Conservation (phyloP, 2,888 invertebrate species). For the Eudasyphora cyanicolor region DNA sequence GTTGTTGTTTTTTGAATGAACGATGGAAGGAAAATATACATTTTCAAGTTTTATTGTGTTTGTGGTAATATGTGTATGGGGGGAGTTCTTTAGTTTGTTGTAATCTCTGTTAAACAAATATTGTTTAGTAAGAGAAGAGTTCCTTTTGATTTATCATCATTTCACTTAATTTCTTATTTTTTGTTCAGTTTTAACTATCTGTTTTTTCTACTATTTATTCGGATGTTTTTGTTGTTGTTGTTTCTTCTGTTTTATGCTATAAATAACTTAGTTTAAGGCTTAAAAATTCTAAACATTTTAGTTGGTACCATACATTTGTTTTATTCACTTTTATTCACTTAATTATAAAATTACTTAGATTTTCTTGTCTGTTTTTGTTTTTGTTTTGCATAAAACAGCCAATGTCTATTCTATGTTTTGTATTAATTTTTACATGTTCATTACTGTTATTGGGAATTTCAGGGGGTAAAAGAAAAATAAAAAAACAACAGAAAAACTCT, state of each 20-base stretch:
- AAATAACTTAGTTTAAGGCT: slow-evolving; percentile 34
- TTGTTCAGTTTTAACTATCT: slow-evolving; percentile 53
- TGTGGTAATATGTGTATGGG: no score
- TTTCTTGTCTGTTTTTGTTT: slow-evolving; percentile 33
- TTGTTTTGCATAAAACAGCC: not conserved
- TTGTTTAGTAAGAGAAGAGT: slow-evolving; percentile 50
- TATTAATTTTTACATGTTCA: slow-evolving; percentile 7
- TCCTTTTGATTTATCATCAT: slow-evolving; percentile 22
- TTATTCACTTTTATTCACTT: slow-evolving; percentile 41
- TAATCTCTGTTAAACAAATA: slow-evolving; percentile 56
- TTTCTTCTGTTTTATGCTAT: no score
- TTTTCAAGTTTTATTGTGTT: slow-evolving; percentile 34
- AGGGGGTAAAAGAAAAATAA: not conserved
- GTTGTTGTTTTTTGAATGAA: not conserved
- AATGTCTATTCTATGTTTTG: not conserved
- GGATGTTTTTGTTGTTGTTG: slow-evolving; percentile 41
- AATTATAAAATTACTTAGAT: slow-evolving; percentile 52
- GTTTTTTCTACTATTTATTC: slow-evolving; percentile 42
- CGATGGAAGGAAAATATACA: slow-evolving; percentile 43
- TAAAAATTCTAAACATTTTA: slow-evolving; percentile 59
- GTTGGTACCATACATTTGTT: slow-evolving; percentile 23
- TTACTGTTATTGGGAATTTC: slow-evolving; percentile 11
- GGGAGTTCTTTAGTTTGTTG: no score
- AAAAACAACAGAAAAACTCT: not conserved
- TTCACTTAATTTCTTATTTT: slow-evolving; percentile 41